Base-by-base conservation (phyloP, 37 sponge, comb jelly and placozoan species). In the Chondrosia reniformis region DNA sequence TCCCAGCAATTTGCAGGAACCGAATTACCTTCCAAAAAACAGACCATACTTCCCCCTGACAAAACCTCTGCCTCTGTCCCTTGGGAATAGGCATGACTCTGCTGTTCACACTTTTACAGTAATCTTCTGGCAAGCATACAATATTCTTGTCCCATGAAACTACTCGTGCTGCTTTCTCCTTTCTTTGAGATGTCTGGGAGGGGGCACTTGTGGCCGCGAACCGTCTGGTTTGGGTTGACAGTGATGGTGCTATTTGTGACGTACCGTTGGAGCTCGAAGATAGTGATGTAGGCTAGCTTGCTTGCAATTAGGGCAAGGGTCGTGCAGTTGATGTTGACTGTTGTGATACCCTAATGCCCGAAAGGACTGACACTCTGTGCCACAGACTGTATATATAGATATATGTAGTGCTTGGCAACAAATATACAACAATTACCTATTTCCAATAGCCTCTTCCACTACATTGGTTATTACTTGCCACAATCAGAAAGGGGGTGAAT, bases 1-100 rank as follows among this genome's bases (percentile, higher is more conserved):
- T 39, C 22, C 85, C 85, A 27, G 79, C 45, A 6, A 77, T 9
- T 61, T 78, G 85, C 0, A 78, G 79, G 42, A 62, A 84, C 1
- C 3, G 32, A 72, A 84, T 84, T 44, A 79, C 55, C 25, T 74
- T 28, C 39, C 40, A 3, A 79, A 84, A 84, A 8, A 71, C 79
- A 45, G 85, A 84, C 24, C 79, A 36, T 3, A 84, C 36, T 74
- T 84, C 79, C 44, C 19, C 17, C 19, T n/a, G n/a, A n/a, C 3
- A 15, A 15, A 0, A 84, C 42, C 0, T 78, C 79, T 45, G 78
- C 85, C 49, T 63, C 85, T 36, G 46, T 45, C 79, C 63, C n/a
- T 62, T 62, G 63, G 63, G 63, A 25, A 62, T 62, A 62, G 63
- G 27, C 13, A 62, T 62, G 63, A 62, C n/a, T 62, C 63, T 62